Evolutionary conservation across 2,113 vertebrate species (phyloP).

Genomic region (Pteruthius melanotis): DNA sequence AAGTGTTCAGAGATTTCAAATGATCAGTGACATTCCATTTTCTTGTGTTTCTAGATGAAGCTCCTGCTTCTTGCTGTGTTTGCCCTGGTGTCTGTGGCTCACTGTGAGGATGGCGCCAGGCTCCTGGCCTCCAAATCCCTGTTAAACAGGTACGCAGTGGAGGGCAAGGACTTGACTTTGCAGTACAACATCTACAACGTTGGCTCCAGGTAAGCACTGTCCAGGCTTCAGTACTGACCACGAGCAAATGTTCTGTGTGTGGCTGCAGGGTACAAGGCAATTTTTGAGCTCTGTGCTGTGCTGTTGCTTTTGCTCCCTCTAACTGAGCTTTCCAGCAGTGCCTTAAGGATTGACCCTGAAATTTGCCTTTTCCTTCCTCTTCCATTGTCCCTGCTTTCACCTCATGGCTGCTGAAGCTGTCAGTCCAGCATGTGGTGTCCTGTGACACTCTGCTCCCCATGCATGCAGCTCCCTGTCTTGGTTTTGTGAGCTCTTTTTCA

Average conservation of each 20-base stretch:
- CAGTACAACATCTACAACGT: conserved; percentile 98
- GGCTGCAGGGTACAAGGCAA: background rate
- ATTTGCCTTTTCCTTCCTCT: background rate
- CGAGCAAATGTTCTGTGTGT: accelerated
- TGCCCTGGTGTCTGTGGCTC: conserved; percentile 45
- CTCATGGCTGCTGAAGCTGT: background rate
- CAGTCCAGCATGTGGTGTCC: background rate
- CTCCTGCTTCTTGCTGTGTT: conserved; percentile 59
- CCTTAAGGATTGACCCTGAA: background rate
- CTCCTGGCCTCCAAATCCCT: conserved; percentile 92
- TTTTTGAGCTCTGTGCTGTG: background rate
- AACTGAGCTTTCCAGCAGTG: background rate
- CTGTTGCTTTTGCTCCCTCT: background rate
- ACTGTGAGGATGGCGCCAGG: conserved; percentile 87
- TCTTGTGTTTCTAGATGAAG: conserved; percentile 70
- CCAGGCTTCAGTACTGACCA: background rate
- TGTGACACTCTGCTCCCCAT: background rate
- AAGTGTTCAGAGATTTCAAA: too few relatives aligned
- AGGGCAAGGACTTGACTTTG: conserved; percentile 90
- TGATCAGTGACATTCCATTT: background rate
- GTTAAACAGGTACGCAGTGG: conserved; percentile 91
- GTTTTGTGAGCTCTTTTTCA: background rate
- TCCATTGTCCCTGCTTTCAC: background rate
- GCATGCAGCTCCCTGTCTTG: too few relatives aligned
- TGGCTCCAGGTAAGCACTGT: conserved; percentile 83